Base-by-base conservation (phyloP, 1,140 invertebrate genomes). In the Oedothorax gibbosus region DNA sequence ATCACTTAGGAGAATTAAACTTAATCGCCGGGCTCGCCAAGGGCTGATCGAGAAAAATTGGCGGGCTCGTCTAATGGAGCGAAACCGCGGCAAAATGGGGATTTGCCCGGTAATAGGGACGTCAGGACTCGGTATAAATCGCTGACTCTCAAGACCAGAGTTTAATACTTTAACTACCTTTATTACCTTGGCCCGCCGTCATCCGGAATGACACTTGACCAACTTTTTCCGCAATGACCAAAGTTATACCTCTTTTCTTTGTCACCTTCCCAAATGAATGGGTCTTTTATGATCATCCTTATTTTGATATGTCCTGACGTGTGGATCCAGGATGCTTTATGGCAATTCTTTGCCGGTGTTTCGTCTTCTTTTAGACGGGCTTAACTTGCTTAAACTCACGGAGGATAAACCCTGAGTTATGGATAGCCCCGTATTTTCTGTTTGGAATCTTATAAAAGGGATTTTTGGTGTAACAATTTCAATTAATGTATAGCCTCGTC, bases 1-100 rank as follows among this genome's bases (percentile, higher is more conserved):
- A 85, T 85, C 83, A 85, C 83, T 85, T 85, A 85, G 73, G 83
- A 85, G 83, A 85, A 85, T 85, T 85, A 85, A 85, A 85, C 83
- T 85, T 85, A 85, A 85, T 85, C 83, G 83, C 83, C 83, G 64
- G 81, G 73, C 66, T 71, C 83, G 83, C 54, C 73, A 75, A 85
- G 75, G 83, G 53, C 71, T 85, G 83, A 85, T 85, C 83, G 83
- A 85, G 83, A 85, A 85, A 85, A 85, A 85, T 85, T 85, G 83
- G 83, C 83, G 57, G 75, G 75, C 62, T 66, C 75, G 73, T 78
- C 83, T 85, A 85, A 85, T 85, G 83, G 83, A 78, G 83, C 83
- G 83, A 71, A 85, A 78, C 75, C 83, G 73, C 83, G 73, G 83
- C 83, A 85, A 85, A 85, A 85, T 76, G 83, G 83, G 83, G 83